phyloP scores from a whole-genome alignment of 2,113 vertebrate genomes.

The Otis tarda region DNA sequence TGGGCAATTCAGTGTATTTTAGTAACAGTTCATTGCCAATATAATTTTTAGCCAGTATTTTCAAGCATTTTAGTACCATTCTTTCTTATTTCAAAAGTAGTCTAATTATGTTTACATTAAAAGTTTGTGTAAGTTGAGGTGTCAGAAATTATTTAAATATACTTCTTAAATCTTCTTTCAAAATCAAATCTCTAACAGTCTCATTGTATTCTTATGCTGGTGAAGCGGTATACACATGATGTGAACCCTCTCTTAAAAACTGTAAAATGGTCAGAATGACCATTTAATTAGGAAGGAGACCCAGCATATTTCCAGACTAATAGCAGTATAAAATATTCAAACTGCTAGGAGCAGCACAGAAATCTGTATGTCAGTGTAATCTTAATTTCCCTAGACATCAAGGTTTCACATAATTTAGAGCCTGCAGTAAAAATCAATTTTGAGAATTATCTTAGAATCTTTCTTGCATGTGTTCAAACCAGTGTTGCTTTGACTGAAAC shows the following conservation, averaged over 20 bases:
- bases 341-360: not conserved
- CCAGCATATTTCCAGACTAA: not conserved
- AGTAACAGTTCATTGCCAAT: not conserved
- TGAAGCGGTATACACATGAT: not conserved
- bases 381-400: conserved; percentile 11
- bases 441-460: not conserved
- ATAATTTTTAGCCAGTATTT: not conserved
- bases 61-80: not conserved
- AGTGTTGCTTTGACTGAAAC: not conserved
- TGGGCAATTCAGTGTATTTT: not conserved
- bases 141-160: not conserved
- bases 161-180: not conserved
- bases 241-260: not conserved
- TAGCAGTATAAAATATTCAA: not conserved
- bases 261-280: not conserved
- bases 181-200: not conserved
- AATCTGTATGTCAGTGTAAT: not conserved
- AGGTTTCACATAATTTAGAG: conserved; percentile 10
- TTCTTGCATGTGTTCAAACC: not conserved
- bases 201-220: not conserved
- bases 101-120: not conserved
- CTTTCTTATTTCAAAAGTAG: not conserved
- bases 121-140: not conserved
- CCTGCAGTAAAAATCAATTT: conserved; percentile 6
- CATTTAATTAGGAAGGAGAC: not conserved